Percentiles rank a stretch among this genome's conserved stretches.
Conservation (phyloP, 2,797 vertebrate species). For the Notolepis coatsorum region DNA sequence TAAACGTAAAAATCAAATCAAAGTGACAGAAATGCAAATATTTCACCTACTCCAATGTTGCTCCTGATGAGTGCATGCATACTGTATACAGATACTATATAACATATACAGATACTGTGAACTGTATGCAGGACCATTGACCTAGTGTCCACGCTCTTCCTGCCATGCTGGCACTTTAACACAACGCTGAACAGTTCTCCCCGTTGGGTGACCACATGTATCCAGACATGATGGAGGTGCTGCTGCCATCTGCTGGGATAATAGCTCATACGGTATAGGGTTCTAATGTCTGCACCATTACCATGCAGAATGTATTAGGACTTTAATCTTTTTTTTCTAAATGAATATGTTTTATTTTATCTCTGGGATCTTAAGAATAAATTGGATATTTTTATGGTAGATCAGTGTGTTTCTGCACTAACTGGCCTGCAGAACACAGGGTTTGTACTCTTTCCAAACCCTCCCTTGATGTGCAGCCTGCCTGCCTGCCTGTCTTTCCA, state of each 20-base stretch:
- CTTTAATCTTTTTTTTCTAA: no score
- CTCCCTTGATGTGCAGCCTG: constrained; percentile 19
- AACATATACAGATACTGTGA: neutral
- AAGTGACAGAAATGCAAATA: no score
- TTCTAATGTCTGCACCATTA: neutral
- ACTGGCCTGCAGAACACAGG: neutral
- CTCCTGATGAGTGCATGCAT: no score
- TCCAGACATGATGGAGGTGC: constrained; percentile 2
- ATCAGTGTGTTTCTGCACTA: neutral
- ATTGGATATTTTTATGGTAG: neutral
- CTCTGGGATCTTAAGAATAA: neutral
- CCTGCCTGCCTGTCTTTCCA: constrained; percentile 61
- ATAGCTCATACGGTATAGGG: no score
- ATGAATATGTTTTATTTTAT: neutral
- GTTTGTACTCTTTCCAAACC: neutral
- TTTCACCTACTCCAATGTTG: no score
- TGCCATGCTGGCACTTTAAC: constrained; percentile 1
- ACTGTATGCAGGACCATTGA: neutral
- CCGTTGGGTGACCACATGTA: neutral
- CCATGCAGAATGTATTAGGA: neutral
- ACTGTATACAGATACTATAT: neutral
- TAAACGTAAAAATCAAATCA: no score
- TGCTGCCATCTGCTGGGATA: constrained; percentile 64
- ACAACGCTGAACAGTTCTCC: neutral
- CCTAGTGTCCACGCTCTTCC: neutral